phyloP scores from a whole-genome alignment of 2,797 vertebrate genomes.

The Myotis findleyi region DNA sequence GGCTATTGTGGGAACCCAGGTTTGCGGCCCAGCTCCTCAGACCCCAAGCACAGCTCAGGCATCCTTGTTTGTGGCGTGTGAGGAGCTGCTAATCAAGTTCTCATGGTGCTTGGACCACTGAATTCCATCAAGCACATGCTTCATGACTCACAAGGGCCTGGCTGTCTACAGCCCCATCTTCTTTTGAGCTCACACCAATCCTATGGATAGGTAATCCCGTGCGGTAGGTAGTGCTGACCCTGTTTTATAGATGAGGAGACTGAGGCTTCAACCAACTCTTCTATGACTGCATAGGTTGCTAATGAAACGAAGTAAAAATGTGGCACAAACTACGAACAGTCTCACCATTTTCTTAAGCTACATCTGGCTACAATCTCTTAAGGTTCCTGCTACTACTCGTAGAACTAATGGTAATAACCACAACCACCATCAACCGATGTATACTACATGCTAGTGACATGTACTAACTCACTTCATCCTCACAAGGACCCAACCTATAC shows the following conservation, averaged over 20 bases:
- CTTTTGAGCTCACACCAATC: not conserved
- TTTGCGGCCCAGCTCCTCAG: not conserved
- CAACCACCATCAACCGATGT: not conserved
- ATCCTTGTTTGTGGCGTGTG: fast-evolving
- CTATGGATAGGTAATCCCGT: not conserved
- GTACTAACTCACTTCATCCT: not conserved
- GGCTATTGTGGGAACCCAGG: not conserved
- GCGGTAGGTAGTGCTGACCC: not conserved
- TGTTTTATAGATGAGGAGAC: not conserved
- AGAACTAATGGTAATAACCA: not conserved
- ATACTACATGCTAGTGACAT: too few relatives aligned
- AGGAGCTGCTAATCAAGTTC: fast-evolving
- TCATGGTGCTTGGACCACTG: fast-evolving
- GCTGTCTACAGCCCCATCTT: not conserved
- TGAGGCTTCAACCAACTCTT: not conserved
- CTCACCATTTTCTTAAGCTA: not conserved
- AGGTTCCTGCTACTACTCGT: not conserved
- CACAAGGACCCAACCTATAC: not conserved
- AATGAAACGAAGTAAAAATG: not conserved
- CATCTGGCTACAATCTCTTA: not conserved
- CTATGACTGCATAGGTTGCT: not conserved
- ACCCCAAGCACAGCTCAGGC: not conserved
- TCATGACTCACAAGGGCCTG: too few relatives aligned
- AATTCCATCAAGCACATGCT: not conserved
- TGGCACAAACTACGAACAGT: not conserved